Percentiles rank a stretch among this genome's conserved stretches.
These are phyloP conservation scores for Amphipyra tragopoginis DNA, from an alignment of 2,888 invertebrate genomes.

Conservation along the genomic window DNA sequence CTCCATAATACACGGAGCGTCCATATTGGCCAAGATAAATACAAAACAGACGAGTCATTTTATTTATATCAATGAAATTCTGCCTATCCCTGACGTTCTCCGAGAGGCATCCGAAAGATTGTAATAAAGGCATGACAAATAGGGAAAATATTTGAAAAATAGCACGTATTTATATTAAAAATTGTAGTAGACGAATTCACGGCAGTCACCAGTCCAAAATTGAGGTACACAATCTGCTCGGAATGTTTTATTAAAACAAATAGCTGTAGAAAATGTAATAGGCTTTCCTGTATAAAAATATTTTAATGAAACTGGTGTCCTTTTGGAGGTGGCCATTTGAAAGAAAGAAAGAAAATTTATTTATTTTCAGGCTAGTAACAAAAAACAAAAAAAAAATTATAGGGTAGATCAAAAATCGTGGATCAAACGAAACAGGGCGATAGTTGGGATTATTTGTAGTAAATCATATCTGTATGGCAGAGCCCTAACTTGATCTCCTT, in stretches of 20 bases:
- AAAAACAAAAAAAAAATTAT: too few species aligned
- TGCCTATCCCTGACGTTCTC: neutral
- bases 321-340: neutral
- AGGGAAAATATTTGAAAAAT: slow-evolving; percentile 30
- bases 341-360: too few species aligned
- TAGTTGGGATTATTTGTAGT: too few species aligned
- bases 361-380: too few species aligned
- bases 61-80: neutral
- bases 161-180: slow-evolving; percentile 28
- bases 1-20: too few species aligned
- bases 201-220: slow-evolving; percentile 21
- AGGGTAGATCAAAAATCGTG: too few species aligned
- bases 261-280: slow-evolving; percentile 8
- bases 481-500: too few species aligned
- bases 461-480: too few species aligned
- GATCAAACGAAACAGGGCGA: too few species aligned
- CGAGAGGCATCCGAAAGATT: slow-evolving; percentile 9
- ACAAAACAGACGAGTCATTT: too few species aligned
- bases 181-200: slow-evolving; percentile 20
- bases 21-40: too few species aligned
- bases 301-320: slow-evolving; percentile 32
- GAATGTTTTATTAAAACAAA: slow-evolving; percentile 44
- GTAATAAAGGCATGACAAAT: slow-evolving; percentile 28
- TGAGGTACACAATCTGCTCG: slow-evolving; percentile 15
- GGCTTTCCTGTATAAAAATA: slow-evolving; percentile 13